These are phyloP conservation scores for Emesis furor DNA, from an alignment of 2,888 invertebrate species.

Conservation along the genomic window DNA sequence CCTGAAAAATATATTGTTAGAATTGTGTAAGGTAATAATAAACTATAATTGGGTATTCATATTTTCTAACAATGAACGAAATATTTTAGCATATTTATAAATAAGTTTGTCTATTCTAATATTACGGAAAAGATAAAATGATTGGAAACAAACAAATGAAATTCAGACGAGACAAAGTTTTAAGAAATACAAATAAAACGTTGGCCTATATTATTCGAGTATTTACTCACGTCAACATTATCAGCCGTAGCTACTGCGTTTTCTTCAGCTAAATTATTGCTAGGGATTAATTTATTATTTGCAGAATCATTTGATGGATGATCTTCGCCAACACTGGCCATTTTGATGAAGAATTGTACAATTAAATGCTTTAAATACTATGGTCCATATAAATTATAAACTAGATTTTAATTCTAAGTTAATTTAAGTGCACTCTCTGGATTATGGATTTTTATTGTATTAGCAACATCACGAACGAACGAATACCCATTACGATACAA, in stretches of 20 bases:
- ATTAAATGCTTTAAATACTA: slow-evolving; percentile 23
- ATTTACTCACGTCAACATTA: slow-evolving; percentile 84
- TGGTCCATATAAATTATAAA: neutral
- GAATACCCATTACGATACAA: neutral
- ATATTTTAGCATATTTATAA: too few relatives aligned
- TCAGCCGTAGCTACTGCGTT: slow-evolving; percentile 77
- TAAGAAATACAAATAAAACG: neutral
- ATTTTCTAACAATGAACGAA: neutral
- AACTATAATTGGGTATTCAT: neutral
- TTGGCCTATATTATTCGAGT: slow-evolving; percentile 8
- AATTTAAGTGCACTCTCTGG: slow-evolving; percentile 43
- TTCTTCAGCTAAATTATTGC: slow-evolving; percentile 77
- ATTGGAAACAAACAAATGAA: neutral
- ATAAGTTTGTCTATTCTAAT: neutral
- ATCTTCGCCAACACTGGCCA: slow-evolving; percentile 78
- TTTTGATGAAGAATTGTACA: slow-evolving; percentile 47
- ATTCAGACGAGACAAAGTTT: neutral
- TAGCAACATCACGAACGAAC: slow-evolving; percentile 53
- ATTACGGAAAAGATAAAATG: too few relatives aligned
- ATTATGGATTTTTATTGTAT: slow-evolving; percentile 53
- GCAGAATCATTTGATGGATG: slow-evolving; percentile 75
- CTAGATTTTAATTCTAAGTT: slow-evolving; percentile 18
- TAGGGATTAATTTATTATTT: slow-evolving; percentile 80
- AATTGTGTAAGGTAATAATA: neutral
- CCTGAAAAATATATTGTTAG: slow-evolving; percentile 81